A percentile compares a stretch with the other conserved stretches of the same genome.
Evolutionary conservation across 1,140 invertebrate genomes (phyloP).

Genomic region (Bombus sylvicola): DNA sequence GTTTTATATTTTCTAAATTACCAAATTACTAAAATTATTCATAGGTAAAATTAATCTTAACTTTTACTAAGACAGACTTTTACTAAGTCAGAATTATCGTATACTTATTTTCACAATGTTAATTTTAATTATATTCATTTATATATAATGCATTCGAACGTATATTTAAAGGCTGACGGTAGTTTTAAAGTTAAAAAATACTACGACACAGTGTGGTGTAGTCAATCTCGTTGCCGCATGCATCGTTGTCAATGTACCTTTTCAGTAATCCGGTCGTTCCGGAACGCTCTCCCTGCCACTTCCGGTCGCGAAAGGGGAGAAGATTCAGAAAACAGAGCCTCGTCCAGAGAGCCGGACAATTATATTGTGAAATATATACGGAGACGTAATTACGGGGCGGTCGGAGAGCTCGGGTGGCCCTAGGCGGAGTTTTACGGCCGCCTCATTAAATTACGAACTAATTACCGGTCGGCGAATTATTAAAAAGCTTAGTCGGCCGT

Average conservation of each 20-base stretch:
- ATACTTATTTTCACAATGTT: too few relatives aligned
- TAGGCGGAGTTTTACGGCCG: conserved; percentile 72
- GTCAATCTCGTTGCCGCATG: too few relatives aligned
- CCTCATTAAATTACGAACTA: conserved; percentile 82
- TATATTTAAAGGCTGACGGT: too few relatives aligned
- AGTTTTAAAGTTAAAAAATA: too few relatives aligned
- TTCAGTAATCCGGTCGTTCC: neutral
- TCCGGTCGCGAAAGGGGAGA: conserved; percentile 28
- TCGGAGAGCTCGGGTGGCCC: conserved; percentile 60
- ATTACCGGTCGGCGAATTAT: conserved; percentile 80
- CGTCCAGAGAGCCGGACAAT: conserved; percentile 55
- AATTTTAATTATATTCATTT: too few relatives aligned
- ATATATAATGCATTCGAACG: too few relatives aligned
- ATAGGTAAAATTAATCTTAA: too few relatives aligned
- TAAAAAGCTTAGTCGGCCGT: conserved; percentile 80
- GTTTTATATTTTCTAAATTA: too few relatives aligned
- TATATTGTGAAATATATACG: conserved; percentile 78
- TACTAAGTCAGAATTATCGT: too few relatives aligned
- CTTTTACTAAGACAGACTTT: too few relatives aligned
- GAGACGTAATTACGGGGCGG: conserved; percentile 75
- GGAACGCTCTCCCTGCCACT: neutral
- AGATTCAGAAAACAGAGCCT: conserved; percentile 45
- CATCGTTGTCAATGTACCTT: neutral
- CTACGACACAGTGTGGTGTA: too few relatives aligned
- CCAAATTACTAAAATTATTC: too few relatives aligned